A percentile compares a stretch with the other conserved stretches of the same genome.
These are phyloP conservation scores for Diadophis punctatus DNA, from an alignment of 2,113 vertebrate species.

Conservation along the genomic window DNA sequence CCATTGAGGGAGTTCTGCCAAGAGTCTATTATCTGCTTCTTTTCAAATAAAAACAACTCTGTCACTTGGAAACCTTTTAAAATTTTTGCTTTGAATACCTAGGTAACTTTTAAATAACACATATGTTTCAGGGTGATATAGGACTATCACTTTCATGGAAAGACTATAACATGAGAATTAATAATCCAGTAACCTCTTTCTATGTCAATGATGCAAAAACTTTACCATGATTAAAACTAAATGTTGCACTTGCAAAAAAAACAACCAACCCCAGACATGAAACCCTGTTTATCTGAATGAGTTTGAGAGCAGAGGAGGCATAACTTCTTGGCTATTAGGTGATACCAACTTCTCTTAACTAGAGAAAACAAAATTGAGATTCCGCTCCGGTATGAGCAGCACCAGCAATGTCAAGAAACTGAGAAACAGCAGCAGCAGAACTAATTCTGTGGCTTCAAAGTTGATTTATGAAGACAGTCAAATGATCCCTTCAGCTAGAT, in stretches of 20 bases:
- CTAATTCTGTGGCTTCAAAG: slow-evolving; percentile 34
- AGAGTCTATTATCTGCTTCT: background rate
- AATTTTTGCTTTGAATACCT: background rate
- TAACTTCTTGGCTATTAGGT: slow-evolving; percentile 20
- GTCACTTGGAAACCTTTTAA: background rate
- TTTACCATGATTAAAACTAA: background rate
- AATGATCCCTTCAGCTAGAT: slow-evolving; percentile 38
- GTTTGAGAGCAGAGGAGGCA: slow-evolving; percentile 6
- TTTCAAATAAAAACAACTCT: background rate
- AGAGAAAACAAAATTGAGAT: slow-evolving; percentile 35
- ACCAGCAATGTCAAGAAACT: slow-evolving; percentile 19
- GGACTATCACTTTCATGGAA: background rate
- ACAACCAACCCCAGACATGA: no score
- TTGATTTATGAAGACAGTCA: slow-evolving; percentile 49
- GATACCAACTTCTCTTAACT: slow-evolving; percentile 19
- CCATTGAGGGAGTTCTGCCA: background rate
- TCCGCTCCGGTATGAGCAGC: slow-evolving; percentile 29
- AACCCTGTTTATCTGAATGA: background rate
- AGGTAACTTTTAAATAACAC: background rate
- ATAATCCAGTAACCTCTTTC: background rate
- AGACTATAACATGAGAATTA: background rate
- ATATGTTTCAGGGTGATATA: background rate
- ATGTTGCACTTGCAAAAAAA: background rate
- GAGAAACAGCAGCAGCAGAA: background rate
- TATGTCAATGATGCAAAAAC: background rate